Conservation (phyloP, 1,140 invertebrate species). For the Penaeus chinensis region DNA sequence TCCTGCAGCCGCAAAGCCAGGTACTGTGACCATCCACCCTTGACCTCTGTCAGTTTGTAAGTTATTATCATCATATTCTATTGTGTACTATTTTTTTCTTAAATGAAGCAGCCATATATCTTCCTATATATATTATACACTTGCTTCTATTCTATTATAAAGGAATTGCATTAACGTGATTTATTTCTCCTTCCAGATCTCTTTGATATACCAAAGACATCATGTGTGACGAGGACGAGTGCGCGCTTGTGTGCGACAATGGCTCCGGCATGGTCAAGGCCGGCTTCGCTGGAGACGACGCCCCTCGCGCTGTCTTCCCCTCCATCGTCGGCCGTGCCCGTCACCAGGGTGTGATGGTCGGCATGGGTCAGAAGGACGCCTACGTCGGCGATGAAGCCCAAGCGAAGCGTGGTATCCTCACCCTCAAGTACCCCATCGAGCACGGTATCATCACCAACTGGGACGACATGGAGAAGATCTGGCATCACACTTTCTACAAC, state of each 20-base stretch:
- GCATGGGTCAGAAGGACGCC: conserved; percentile 92
- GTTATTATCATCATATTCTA: no score
- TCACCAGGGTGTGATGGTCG: conserved; percentile 83
- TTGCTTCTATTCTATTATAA: no score
- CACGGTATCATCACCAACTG: conserved; percentile 96
- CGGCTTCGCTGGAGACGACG: conserved; percentile 76
- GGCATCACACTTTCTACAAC: conserved; percentile 96
- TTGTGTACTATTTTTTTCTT: no score
- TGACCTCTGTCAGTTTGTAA: no score
- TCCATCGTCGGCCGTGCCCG: conserved; percentile 75
- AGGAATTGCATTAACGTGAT: no score
- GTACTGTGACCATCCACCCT: no score
- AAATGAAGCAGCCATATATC: no score
- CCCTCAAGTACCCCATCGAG: conserved; percentile 92
- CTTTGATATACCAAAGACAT: no score
- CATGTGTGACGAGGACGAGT: no score
- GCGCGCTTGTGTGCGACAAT: conserved; percentile 69
- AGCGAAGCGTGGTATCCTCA: conserved; percentile 86
- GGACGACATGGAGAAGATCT: conserved; percentile 98
- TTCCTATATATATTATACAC: no score
- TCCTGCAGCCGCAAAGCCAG: no score
- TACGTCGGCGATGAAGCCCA: conserved; percentile 86
- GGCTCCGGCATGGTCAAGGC: conserved; percentile 77
- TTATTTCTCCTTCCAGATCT: no score
- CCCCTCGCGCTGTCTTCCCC: conserved; percentile 76